Evolutionary conservation across 2,888 invertebrate species (phyloP).

Genomic region (Xylophagus ater): DNA sequence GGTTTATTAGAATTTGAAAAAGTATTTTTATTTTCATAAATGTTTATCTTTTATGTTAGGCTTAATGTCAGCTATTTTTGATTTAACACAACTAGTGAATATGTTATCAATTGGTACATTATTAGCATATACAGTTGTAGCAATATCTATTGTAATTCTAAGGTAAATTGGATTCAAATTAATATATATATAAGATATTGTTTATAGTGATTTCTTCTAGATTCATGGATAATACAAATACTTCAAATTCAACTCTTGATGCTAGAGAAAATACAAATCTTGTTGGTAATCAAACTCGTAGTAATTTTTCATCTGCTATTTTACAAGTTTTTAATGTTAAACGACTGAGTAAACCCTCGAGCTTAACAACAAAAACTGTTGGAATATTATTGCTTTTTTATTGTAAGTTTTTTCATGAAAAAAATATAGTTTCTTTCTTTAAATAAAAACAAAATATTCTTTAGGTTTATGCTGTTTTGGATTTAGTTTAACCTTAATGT

Average conservation of each 20-base stretch:
- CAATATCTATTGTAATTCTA: conserved; percentile 71
- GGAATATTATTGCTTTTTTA: conserved; percentile 27
- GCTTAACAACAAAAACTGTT: conserved; percentile 29
- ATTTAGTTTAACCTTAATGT: conserved; percentile 29
- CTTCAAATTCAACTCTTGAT: background rate
- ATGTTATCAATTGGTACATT: conserved; percentile 87
- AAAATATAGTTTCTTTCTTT: background rate
- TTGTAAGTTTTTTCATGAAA: conserved; percentile 23
- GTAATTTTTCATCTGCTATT: conserved; percentile 22
- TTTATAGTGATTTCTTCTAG: background rate
- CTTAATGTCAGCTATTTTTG: conserved; percentile 69
- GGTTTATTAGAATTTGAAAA: no score
- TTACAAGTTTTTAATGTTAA: conserved; percentile 30
- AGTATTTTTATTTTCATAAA: no score
- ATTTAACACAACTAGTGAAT: conserved; percentile 70
- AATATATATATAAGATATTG: background rate
- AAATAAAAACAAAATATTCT: conserved; percentile 5
- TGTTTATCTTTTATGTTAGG: conserved; percentile 39
- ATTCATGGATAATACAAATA: background rate
- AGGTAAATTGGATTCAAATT: conserved; percentile 43
- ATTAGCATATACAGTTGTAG: conserved; percentile 80
- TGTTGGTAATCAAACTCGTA: conserved; percentile 14
- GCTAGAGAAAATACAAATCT: conserved; percentile 8
- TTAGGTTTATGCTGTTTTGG: conserved; percentile 29
- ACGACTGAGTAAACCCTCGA: conserved; percentile 25